These are phyloP conservation scores for Drosophila saltans DNA, from an alignment of 1,140 invertebrate genomes.

Conservation along the genomic window DNA sequence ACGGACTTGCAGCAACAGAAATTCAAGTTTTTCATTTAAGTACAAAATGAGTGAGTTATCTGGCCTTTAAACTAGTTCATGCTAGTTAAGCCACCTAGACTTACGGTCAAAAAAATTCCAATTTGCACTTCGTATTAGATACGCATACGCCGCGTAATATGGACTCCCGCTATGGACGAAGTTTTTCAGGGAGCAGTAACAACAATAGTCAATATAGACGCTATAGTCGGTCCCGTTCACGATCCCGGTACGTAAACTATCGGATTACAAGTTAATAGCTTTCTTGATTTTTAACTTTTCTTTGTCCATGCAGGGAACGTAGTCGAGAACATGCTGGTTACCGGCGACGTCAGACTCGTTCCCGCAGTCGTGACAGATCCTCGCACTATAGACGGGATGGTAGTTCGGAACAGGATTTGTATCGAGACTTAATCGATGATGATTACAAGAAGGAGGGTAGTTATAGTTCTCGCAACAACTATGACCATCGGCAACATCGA, in stretches of 20 bases:
- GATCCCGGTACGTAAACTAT: conserved; percentile 52
- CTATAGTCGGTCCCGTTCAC: conserved; percentile 67
- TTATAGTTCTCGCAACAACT: conserved; percentile 43
- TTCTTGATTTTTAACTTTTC: neutral
- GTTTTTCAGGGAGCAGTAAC: conserved; percentile 52
- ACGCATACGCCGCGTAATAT: conserved; percentile 61
- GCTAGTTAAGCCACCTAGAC: neutral
- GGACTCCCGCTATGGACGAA: conserved; percentile 64
- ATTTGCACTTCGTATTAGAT: conserved; percentile 48
- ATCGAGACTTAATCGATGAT: conserved; percentile 74
- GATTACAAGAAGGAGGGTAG: conserved; percentile 71
- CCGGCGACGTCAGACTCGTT: conserved; percentile 57
- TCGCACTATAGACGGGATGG: conserved; percentile 49
- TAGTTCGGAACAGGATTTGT: conserved; percentile 71
- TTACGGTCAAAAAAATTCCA: neutral
- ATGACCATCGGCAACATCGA: conserved; percentile 44
- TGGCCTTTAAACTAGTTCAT: neutral
- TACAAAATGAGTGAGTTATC: neutral
- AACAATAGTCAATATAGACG: conserved; percentile 41
- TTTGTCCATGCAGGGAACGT: conserved; percentile 41
- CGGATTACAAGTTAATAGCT: neutral
- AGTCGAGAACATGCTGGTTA: conserved; percentile 47
- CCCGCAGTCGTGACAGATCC: conserved; percentile 69
- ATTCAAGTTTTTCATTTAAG: neutral
- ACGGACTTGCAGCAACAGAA: neutral